phyloP scores from a whole-genome alignment of 2,888 invertebrate genomes.

The Agrilus mali region DNA sequence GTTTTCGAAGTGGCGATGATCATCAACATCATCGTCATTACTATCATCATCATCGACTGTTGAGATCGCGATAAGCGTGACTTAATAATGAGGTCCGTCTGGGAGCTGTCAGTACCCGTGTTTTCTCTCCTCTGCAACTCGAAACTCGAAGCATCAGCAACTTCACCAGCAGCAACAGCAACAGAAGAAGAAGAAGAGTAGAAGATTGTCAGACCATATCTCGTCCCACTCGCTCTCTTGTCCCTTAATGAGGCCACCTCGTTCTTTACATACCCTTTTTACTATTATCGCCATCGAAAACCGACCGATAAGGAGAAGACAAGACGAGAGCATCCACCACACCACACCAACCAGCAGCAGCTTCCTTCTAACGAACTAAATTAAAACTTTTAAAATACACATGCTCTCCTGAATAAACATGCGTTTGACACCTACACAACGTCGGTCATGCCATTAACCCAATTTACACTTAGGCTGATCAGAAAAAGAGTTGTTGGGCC shows the following conservation, averaged over 20 bases:
- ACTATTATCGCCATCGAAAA: conserved; percentile 2
- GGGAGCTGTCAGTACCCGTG: conserved; percentile 21
- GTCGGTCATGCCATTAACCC: too few species aligned
- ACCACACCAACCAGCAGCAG: too few species aligned
- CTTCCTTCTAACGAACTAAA: too few species aligned
- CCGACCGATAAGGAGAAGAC: neutral
- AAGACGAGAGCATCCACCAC: conserved; percentile 1
- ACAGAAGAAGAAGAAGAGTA: too few species aligned
- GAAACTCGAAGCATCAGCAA: conserved; percentile 5
- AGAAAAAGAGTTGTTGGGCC: too few species aligned
- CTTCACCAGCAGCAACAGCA: too few species aligned
- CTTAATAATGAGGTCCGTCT: conserved; percentile 26
- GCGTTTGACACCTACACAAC: too few species aligned
- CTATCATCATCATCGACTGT: conserved; percentile 2
- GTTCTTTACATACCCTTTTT: conserved; percentile 5
- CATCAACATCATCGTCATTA: too few species aligned
- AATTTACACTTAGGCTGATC: too few species aligned
- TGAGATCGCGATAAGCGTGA: conserved; percentile 14
- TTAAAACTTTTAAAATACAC: too few species aligned
- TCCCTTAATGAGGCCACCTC: conserved; percentile 13
- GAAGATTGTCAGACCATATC: conserved; percentile 11
- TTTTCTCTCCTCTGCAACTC: conserved; percentile 5
- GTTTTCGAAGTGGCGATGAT: too few species aligned
- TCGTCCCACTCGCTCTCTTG: conserved; percentile 6
- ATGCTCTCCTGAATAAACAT: too few species aligned